Conservation (phyloP, 2,888 invertebrate species). For the Idaea biselata region DNA sequence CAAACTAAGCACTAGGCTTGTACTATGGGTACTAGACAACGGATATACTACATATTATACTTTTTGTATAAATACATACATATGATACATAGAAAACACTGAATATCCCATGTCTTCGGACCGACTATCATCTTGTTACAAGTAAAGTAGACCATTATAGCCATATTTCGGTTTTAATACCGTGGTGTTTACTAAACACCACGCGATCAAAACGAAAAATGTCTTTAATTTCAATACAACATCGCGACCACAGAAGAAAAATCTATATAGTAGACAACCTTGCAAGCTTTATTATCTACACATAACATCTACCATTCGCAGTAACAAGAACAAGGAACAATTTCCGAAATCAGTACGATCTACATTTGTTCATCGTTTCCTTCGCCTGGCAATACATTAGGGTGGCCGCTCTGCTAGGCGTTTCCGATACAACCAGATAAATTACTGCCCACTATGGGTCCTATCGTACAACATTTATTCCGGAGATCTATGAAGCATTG, state of each 20-base stretch:
- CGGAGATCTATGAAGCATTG: not conserved
- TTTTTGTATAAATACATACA: no score
- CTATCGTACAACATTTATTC: not conserved
- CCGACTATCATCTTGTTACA: no score
- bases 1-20: no score
- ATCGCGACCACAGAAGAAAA: no score
- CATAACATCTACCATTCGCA: not conserved
- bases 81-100: no score
- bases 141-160: not conserved
- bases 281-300: not conserved
- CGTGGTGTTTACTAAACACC: no score
- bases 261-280: not conserved
- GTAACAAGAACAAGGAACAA: conserved; percentile 6
- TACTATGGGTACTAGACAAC: no score
- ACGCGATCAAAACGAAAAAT: no score
- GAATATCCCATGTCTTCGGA: no score
- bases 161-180: no score
- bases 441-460: conserved; percentile 40
- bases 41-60: no score
- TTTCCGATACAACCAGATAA: conserved; percentile 65
- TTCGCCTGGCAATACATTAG: conserved; percentile 46
- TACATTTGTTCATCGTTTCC: conserved; percentile 28
- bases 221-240: no score
- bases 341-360: conserved; percentile 15
- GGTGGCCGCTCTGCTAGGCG: conserved; percentile 45